phyloP scores from a whole-genome alignment of 2,797 vertebrate species.

The Emydoidea blandingii region DNA sequence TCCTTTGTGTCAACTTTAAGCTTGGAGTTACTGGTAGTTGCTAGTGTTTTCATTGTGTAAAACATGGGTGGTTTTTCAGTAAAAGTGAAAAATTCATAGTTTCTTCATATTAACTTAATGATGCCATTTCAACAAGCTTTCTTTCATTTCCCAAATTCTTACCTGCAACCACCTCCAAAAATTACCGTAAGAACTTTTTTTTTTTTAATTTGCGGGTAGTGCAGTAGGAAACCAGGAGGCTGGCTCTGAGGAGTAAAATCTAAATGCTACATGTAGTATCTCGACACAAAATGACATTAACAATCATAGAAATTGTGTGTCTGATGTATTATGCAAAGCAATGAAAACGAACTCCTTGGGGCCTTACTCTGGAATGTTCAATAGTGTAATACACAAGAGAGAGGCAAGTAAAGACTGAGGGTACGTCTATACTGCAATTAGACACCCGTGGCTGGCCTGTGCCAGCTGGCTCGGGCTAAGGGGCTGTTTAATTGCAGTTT shows the following conservation, averaged over 20 bases:
- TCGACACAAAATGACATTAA: slow-evolving; percentile 62
- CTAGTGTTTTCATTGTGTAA: neutral
- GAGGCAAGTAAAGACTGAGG: neutral
- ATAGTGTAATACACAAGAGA: slow-evolving; percentile 7
- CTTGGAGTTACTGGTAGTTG: neutral
- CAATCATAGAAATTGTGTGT: slow-evolving; percentile 45
- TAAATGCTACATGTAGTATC: slow-evolving; percentile 18
- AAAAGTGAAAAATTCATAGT: neutral
- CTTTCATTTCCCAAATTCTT: slow-evolving; percentile 14
- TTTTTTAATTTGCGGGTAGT: neutral
- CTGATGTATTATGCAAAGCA: slow-evolving; percentile 34
- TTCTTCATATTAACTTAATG: slow-evolving; percentile 54
- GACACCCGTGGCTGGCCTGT: no score
- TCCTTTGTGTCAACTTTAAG: neutral
- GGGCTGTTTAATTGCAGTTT: no score
- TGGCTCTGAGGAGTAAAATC: slow-evolving; percentile 5
- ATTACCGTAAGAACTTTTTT: neutral
- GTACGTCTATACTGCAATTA: no score
- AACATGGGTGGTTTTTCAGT: neutral
- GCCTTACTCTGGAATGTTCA: slow-evolving; percentile 2
- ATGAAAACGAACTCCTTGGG: slow-evolving; percentile 36
- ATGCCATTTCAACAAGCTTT: slow-evolving; percentile 19
- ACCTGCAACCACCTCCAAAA: neutral
- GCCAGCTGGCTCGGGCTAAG: no score
- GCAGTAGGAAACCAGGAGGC: neutral